Conservation (phyloP, 2,888 invertebrate species). For the Timema cristinae region DNA sequence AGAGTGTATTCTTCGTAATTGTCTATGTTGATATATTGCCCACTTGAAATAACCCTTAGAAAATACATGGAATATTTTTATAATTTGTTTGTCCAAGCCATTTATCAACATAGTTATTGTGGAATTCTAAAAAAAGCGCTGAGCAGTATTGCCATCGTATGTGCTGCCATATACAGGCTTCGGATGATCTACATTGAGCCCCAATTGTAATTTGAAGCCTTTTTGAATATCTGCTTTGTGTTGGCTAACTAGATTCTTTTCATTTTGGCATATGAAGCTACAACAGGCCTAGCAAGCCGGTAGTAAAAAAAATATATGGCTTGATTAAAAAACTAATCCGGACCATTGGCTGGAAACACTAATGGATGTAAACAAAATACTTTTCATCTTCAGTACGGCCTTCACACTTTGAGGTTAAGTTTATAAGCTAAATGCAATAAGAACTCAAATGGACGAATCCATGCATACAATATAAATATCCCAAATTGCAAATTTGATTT, state of each 20-base stretch:
- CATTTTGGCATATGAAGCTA: no score
- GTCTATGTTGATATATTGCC: neutral
- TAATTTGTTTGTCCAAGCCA: neutral
- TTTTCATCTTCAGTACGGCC: neutral
- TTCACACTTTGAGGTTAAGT: slow-evolving; percentile 3
- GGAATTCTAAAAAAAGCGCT: neutral
- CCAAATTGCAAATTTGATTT: no score
- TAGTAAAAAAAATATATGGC: no score
- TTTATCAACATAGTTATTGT: neutral
- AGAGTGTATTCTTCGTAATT: neutral
- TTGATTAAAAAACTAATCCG: no score
- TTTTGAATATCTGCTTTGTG: slow-evolving; percentile 1
- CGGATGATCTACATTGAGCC: slow-evolving; percentile 29
- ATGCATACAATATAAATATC: neutral
- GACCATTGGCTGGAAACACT: no score
- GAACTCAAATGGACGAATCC: neutral
- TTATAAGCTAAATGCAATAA: neutral
- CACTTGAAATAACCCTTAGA: neutral
- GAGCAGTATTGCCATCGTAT: slow-evolving; percentile 30
- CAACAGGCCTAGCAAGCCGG: no score
- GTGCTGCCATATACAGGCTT: slow-evolving; percentile 30
- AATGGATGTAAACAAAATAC: no score
- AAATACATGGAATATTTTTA: neutral
- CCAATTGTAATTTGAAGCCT: slow-evolving; percentile 24
- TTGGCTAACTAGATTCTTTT: neutral